These are phyloP conservation scores for Bombus breviceps DNA, from an alignment of 1,140 invertebrate species.

Conservation along the genomic window DNA sequence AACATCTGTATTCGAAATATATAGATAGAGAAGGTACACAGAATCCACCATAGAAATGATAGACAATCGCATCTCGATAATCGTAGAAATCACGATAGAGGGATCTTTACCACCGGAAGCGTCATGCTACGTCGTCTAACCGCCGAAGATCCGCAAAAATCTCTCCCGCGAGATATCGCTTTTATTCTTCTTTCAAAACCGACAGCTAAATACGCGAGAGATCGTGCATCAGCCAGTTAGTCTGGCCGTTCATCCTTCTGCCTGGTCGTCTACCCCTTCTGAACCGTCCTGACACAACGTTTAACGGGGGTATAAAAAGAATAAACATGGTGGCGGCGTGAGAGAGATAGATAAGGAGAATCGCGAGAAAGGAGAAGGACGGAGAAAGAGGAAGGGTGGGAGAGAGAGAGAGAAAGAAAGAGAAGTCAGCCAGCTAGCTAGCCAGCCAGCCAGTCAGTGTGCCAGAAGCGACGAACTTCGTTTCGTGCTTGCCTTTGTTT, in stretches of 20 bases:
- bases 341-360: conserved; percentile 47
- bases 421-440: conserved; percentile 39
- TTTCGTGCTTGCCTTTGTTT: conserved; percentile 60
- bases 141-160: not conserved
- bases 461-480: conserved; percentile 67
- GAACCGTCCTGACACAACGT: conserved; percentile 54
- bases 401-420: conserved; percentile 4
- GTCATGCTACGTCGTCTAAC: conserved; percentile 30
- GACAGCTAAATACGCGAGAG: not conserved
- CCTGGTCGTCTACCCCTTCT: conserved; percentile 54
- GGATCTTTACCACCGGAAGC: conserved; percentile 35
- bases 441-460: conserved; percentile 63
- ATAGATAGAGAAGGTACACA: conserved; percentile 8
- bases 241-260: conserved; percentile 35
- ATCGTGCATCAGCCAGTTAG: conserved; percentile 5
- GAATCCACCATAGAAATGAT: not conserved
- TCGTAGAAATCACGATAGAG: conserved; percentile 18
- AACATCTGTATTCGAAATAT: conserved; percentile 44
- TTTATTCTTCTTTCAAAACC: not conserved
- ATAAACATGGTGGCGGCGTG: conserved; percentile 61
- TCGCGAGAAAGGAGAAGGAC: conserved; percentile 2
- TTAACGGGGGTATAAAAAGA: conserved; percentile 62
- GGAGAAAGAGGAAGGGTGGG: not conserved
- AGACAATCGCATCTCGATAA: conserved; percentile 9
- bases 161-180: not conserved